Percentiles rank a stretch among this genome's conserved stretches.
Evolutionary conservation across 2,888 invertebrate genomes (phyloP).

Genomic region (Chloroclysta siterata): DNA sequence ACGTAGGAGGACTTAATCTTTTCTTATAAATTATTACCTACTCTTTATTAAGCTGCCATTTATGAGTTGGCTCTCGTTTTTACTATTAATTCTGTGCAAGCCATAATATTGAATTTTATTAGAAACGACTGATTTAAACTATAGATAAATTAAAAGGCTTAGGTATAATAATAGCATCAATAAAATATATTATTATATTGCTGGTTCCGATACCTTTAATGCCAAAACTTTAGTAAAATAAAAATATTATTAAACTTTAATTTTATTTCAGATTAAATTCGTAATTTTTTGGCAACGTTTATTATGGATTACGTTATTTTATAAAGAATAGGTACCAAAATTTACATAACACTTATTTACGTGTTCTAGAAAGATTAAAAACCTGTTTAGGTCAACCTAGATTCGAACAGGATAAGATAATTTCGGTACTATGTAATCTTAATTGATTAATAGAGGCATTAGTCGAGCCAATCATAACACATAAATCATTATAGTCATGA

Average conservation of each 20-base stretch:
- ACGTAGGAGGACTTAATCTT: constrained; percentile 42
- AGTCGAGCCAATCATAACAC: constrained; percentile 58
- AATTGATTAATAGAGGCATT: constrained; percentile 58
- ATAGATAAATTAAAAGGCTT: background rate
- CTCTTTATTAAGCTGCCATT: constrained; percentile 2
- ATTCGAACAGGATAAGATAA: constrained; percentile 29
- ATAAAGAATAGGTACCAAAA: background rate
- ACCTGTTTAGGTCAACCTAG: constrained; percentile 22
- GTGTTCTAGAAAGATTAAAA: constrained; percentile 16
- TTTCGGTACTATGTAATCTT: constrained; percentile 41
- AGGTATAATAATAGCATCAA: background rate
- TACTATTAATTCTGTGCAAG: constrained; percentile 1
- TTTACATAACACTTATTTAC: background rate
- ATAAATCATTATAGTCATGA: constrained; percentile 55
- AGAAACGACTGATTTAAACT: background rate
- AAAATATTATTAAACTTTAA: too few species aligned
- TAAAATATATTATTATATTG: background rate
- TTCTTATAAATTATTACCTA: constrained; percentile 24
- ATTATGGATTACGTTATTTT: background rate
- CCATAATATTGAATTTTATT: constrained; percentile 7
- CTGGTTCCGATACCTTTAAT: background rate
- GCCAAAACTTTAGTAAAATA: background rate
- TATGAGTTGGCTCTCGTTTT: constrained; percentile 17
- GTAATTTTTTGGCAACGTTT: background rate
- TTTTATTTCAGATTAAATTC: background rate